These are phyloP conservation scores for Ypsolopha sequella DNA, from an alignment of 2,888 invertebrate species.

Conservation along the genomic window DNA sequence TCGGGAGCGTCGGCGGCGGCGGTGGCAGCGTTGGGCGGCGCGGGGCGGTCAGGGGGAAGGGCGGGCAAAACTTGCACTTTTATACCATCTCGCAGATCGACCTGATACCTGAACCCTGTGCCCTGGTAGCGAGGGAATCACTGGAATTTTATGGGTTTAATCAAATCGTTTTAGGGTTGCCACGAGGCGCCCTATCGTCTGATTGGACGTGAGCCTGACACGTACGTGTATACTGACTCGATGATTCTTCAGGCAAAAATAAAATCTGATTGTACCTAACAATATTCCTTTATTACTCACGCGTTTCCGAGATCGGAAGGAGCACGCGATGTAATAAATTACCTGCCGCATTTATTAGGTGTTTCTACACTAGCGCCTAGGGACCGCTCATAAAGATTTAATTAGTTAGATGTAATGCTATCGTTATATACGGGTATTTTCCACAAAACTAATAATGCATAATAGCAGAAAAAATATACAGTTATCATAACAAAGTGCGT, in stretches of 20 bases:
- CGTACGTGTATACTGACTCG: slow-evolving; percentile 31
- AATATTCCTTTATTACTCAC: slow-evolving; percentile 26
- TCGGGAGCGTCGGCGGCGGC: slow-evolving; percentile 5
- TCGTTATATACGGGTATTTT: not conserved
- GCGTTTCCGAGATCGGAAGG: slow-evolving; percentile 11
- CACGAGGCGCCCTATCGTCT: slow-evolving; percentile 45
- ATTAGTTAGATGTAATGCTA: not conserved
- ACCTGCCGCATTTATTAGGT: slow-evolving; percentile 11
- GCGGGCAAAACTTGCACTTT: slow-evolving; percentile 6
- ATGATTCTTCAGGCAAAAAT: slow-evolving; percentile 21
- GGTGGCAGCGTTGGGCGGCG: slow-evolving; percentile 19
- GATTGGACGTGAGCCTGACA: slow-evolving; percentile 46
- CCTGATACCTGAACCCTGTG: slow-evolving; percentile 26
- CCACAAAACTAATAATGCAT: not conserved
- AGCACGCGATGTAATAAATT: slow-evolving; percentile 41
- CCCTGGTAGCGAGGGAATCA: not conserved
- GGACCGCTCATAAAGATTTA: slow-evolving; percentile 3
- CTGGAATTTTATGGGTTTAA: slow-evolving; percentile 61
- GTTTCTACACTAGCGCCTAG: not conserved
- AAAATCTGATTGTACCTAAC: slow-evolving; percentile 28
- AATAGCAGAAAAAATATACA: not conserved
- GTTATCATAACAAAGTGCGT: not conserved
- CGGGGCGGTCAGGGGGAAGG: slow-evolving; percentile 23
- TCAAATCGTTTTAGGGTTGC: slow-evolving; percentile 59
- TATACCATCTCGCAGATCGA: slow-evolving; percentile 13